Evolutionary conservation across 2,888 invertebrate genomes (phyloP), one percentile per base, ranked within the genome.

Genomic region (Habroteleia sp.): DNA sequence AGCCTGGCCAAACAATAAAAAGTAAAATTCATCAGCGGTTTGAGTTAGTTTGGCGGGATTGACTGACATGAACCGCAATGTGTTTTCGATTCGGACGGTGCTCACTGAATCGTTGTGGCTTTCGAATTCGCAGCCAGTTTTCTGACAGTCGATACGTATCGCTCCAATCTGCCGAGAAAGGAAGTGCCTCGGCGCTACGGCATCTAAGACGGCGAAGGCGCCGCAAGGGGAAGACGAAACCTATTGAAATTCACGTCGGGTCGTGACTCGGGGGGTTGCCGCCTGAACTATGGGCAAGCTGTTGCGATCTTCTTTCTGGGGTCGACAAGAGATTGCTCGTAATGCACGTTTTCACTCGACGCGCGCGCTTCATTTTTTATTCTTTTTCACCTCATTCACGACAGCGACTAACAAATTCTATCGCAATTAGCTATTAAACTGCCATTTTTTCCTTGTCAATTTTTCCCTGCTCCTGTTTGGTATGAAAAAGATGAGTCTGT

Each of bases 231-330:
- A 17, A 37, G 77, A 79, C 79, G 76, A 79, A 83, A 80, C 77
- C 79, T 82, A 84, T 84, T 84, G 83, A 83, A 85, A 85, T 85
- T 84, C 84, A 82, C 83, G 78, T 81, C 80, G 77, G 76, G 77
- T 76, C 73, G 54, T 65, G 54, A 65, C 63, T 65, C 17, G 82
- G 80, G 80, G 81, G 81, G 81, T 62, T 60, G 78, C 52, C 44
- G 35, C 20, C 75, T 84, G 84, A 85, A 84, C 83, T 85, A 85
- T 84, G 84, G 82, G 84, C 85, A 85, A 84, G 84, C 85, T 85
- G 84, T 85, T 85, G 85, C 85, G 73, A 73, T 66, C 58, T 71
- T 69, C 54, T 50, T 60, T 46, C 39, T 31, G 42, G 50, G 63
- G 44, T 62, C 62, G 56, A 63, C 66, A 73, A 74, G 66, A 66